Conservation (phyloP, 2,888 invertebrate genomes). For the Fragum sueziense region DNA sequence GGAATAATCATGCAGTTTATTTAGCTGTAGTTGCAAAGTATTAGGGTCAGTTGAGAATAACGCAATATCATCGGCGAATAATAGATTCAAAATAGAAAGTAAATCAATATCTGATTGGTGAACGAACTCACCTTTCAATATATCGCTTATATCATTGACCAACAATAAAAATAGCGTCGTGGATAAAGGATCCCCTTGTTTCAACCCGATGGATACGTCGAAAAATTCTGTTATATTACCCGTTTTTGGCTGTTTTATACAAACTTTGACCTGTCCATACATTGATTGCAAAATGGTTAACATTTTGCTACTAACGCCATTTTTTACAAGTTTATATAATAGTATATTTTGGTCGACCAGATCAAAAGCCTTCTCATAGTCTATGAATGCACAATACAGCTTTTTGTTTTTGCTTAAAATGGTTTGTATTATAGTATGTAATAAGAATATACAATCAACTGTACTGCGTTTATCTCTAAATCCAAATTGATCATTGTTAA, state of each 20-base stretch:
- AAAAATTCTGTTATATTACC: neutral
- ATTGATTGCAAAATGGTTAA: neutral
- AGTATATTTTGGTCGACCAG: neutral
- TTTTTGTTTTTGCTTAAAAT: neutral
- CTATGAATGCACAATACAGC: conserved; percentile 12
- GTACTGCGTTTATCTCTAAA: neutral
- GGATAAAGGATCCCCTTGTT: conserved; percentile 2
- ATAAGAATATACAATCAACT: conserved; percentile 1
- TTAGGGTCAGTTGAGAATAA: too few species aligned
- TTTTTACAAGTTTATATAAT: neutral
- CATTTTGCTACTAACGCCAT: conserved; percentile 6
- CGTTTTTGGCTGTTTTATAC: neutral
- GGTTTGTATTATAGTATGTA: conserved; percentile 9
- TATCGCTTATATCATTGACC: neutral
- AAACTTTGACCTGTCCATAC: too few species aligned
- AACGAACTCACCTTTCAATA: neutral
- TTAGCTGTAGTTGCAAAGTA: too few species aligned
- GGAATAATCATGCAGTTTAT: too few species aligned
- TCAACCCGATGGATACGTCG: conserved; percentile 2
- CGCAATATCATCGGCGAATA: too few species aligned
- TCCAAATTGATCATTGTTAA: conserved; percentile 3
- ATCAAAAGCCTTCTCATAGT: conserved; percentile 4
- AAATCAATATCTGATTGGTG: too few species aligned
- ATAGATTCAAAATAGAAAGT: too few species aligned
- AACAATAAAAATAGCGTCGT: neutral